Base-by-base conservation (phyloP, 2,113 vertebrate species). In the Pardalotus punctatus region DNA sequence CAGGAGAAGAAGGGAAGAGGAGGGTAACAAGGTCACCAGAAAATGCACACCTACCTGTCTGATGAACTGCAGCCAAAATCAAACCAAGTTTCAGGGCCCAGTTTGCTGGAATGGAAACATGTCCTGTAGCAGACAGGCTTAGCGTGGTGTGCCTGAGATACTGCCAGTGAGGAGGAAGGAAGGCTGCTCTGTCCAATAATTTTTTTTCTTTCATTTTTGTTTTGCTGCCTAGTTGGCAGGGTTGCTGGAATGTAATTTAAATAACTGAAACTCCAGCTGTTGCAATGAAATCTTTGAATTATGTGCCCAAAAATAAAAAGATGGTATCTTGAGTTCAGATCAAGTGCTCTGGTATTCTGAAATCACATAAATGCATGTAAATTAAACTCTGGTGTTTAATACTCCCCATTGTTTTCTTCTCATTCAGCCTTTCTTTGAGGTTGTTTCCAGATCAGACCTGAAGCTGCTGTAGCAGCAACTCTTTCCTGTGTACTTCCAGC, bases 251-350 rank as follows among this genome's bases (percentile, higher is more conserved):
- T 93, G 94, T 94, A 64, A 27, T 90, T 95, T 79, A 87, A 95
- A 80, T 97, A 97, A 94, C 91, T 88, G 91, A 97, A 97, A 95
- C 86, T 78, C 81, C 90, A 95, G 88, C 74, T 87, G 53, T 82
- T 93, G 77, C 67, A 72, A 53, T 92, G 65, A 86, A 92, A 83
- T 89, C 74, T 97, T 91, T 86, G 79, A 80, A 42, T 81, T 85
- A 67, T 21, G 17, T 85, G 62, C 66, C 60, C 50, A 2, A 76
- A 72, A 81, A 79, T 78, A 83, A 76, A 83, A 88, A 78, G 51
- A 64, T 85, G 17, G 38, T 94, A 79, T 94, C 82, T 53, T 70
- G 82, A 61, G 77, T 81, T 95, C 76, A 94, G 36, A 94, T 95
- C 81, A 79, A 85, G 87, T 93, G 61, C 61, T 91, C 45, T 48